These are phyloP conservation scores for Montipora capitata DNA, from an alignment of 92 coral and sea anemone species.

Conservation along the genomic window DNA sequence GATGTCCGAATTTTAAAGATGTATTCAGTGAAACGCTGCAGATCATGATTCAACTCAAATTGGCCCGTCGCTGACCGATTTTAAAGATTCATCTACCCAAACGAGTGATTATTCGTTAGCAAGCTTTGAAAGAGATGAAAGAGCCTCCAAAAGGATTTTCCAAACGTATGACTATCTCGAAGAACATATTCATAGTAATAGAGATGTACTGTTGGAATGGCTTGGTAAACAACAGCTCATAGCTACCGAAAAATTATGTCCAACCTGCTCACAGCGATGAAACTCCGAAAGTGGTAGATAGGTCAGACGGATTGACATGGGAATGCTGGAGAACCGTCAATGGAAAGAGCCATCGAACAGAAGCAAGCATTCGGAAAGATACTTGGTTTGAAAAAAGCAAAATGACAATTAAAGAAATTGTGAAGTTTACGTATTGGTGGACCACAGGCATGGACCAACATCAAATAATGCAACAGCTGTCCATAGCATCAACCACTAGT, in stretches of 20 bases:
- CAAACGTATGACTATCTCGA: not conserved
- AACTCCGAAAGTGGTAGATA: not conserved
- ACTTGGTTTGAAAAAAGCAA: constrained; percentile 9
- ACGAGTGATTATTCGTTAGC: not conserved
- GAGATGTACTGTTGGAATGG: constrained; percentile 1
- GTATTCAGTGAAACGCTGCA: constrained; percentile 9
- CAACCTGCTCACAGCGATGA: not conserved
- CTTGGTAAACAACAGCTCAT: not conserved
- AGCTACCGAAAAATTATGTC: not conserved
- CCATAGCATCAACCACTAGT: constrained; percentile 17
- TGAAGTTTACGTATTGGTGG: constrained; percentile 6
- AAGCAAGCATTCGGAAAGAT: not conserved
- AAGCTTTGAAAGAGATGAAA: not conserved
- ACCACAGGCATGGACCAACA: constrained; percentile 30
- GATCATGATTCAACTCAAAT: not conserved
- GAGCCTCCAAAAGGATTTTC: not conserved
- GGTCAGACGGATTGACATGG: constrained; percentile 4
- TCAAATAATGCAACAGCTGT: constrained; percentile 9
- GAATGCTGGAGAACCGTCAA: not conserved
- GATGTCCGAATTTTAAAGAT: no score
- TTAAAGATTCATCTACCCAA: not conserved
- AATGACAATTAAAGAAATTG: constrained; percentile 6
- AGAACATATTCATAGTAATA: not conserved
- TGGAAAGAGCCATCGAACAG: not conserved
- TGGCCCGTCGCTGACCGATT: not conserved